Conservation (phyloP, 2,113 vertebrate genomes). For the Hyla sarda region DNA sequence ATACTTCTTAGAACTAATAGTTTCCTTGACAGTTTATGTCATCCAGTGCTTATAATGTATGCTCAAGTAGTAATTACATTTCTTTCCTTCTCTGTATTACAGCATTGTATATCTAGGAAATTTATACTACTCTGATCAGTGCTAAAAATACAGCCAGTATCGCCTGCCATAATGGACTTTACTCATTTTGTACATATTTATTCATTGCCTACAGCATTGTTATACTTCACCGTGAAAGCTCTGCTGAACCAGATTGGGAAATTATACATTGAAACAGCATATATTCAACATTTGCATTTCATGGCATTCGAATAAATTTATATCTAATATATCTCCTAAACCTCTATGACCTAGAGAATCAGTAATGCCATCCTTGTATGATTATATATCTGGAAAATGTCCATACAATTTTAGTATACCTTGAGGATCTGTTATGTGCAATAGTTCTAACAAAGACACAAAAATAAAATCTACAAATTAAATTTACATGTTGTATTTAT, state of each 20-base stretch:
- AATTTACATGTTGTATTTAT: background rate
- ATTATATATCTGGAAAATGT: background rate
- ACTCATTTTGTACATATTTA: background rate
- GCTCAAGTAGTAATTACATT: background rate
- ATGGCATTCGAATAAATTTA: background rate
- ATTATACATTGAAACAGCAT: conserved; percentile 5
- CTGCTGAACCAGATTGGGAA: conserved; percentile 3
- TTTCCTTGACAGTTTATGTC: background rate
- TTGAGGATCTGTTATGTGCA: background rate
- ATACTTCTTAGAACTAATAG: background rate
- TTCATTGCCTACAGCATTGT: conserved; percentile 8
- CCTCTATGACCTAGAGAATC: conserved; percentile 16
- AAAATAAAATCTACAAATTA: background rate
- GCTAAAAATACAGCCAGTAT: background rate
- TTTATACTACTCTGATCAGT: background rate
- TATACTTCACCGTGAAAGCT: background rate
- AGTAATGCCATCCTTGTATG: conserved; percentile 1
- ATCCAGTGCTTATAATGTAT: background rate
- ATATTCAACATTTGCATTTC: conserved; percentile 23
- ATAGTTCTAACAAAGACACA: background rate
- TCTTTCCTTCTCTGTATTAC: background rate
- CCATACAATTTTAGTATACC: background rate
- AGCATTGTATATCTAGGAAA: background rate
- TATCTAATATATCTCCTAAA: background rate
- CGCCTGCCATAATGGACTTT: background rate